Percentiles rank a stretch among this genome's conserved stretches.
These are phyloP conservation scores for Samia ricini DNA, from an alignment of 1,140 invertebrate genomes.

Conservation along the genomic window DNA sequence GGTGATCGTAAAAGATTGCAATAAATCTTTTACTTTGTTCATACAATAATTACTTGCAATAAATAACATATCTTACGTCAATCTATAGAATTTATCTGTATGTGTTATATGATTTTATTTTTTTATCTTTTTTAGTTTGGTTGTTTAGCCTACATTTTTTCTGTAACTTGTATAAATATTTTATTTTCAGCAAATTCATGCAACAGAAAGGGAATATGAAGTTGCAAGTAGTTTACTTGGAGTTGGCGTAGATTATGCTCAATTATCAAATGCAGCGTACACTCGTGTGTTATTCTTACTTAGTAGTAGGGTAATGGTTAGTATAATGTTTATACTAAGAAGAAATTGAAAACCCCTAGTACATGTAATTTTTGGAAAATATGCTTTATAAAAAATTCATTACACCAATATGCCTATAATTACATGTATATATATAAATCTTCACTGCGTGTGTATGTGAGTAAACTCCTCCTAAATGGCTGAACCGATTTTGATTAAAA, in stretches of 20 bases:
- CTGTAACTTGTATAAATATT: not conserved
- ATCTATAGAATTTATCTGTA: no score
- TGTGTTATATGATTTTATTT: not conserved
- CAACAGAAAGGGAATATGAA: constrained; percentile 93
- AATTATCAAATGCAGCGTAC: constrained; percentile 93
- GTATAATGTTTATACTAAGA: constrained; percentile 27
- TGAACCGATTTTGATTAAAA: no score
- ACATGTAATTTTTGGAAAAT: not conserved
- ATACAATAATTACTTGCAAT: no score
- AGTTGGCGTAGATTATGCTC: constrained; percentile 96
- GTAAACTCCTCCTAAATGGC: no score
- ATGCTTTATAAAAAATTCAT: not conserved
- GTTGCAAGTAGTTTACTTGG: constrained; percentile 92
- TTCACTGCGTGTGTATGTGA: no score
- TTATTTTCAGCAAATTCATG: constrained; percentile 90
- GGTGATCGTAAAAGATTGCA: no score
- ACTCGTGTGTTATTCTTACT: constrained; percentile 95
- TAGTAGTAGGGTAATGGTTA: constrained; percentile 94
- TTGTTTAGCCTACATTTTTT: not conserved
- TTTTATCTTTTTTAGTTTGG: not conserved
- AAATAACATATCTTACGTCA: no score
- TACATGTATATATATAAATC: not conserved
- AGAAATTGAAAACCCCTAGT: not conserved
- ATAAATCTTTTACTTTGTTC: no score
- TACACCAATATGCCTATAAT: not conserved